Conservation (phyloP, 2,888 invertebrate species). For the Cantharis flavilabris region DNA sequence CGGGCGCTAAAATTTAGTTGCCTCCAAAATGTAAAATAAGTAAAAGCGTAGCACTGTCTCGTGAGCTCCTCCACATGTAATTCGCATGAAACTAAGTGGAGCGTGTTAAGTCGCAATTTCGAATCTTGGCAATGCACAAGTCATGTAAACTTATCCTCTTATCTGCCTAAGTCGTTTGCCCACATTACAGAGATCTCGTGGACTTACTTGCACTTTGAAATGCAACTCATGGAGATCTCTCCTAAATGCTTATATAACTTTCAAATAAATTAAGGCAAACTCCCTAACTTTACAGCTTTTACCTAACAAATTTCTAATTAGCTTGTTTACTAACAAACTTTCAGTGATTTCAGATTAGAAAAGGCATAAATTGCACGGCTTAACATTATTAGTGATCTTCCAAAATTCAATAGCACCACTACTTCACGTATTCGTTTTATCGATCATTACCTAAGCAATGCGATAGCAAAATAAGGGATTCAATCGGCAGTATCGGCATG, state of each 20-base stretch:
- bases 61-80: slow-evolving; percentile 15
- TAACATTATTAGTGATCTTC: neutral
- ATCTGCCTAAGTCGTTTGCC: slow-evolving; percentile 32
- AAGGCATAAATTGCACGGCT: neutral
- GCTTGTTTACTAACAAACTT: neutral
- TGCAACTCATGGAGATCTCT: slow-evolving; percentile 20
- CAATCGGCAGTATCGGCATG: no score
- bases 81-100: slow-evolving; percentile 23
- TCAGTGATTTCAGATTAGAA: neutral
- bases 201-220: slow-evolving; percentile 27
- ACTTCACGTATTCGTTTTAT: neutral
- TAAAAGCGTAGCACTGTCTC: slow-evolving; percentile 3
- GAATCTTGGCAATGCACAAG: slow-evolving; percentile 34
- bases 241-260: neutral
- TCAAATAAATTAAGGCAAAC: neutral
- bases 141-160: slow-evolving; percentile 34
- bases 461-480: no score
- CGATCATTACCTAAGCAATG: no score
- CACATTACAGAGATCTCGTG: slow-evolving; percentile 26
- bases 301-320: neutral
- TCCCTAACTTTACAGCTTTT: neutral
- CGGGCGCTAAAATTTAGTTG: slow-evolving; percentile 1
- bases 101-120: slow-evolving; percentile 27
- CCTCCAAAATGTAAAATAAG: neutral
- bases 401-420: neutral